phyloP scores from a whole-genome alignment of 2,797 vertebrate species.

The Hyperoplus lanceolatus region DNA sequence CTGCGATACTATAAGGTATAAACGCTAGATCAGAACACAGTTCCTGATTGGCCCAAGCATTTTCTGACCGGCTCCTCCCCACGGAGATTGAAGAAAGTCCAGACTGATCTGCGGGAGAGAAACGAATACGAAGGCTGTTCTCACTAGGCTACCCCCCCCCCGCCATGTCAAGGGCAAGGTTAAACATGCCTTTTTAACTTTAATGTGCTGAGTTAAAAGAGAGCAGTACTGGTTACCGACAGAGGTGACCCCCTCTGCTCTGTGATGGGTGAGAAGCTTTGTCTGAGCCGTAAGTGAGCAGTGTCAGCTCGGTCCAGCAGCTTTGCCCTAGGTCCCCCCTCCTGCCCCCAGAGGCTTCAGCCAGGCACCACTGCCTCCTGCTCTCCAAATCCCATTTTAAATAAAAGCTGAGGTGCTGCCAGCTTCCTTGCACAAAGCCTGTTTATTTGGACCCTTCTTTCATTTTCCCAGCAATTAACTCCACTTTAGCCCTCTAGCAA shows the following conservation, averaged over 20 bases:
- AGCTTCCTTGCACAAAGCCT: constrained; percentile 63
- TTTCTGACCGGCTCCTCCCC: no score
- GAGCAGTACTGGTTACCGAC: constrained; percentile 6
- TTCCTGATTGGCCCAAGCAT: no score
- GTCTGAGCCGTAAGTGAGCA: constrained; percentile 28
- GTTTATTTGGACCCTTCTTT: constrained; percentile 78
- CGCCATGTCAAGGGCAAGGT: not conserved
- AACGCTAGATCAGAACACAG: no score
- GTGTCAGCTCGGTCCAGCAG: constrained; percentile 42
- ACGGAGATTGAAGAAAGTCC: no score
- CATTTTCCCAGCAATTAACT: constrained; percentile 84
- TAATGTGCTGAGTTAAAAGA: constrained; percentile 13
- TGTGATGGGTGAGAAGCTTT: constrained; percentile 34
- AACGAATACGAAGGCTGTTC: no score
- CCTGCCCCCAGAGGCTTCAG: constrained; percentile 53
- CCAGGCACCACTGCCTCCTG: constrained; percentile 61
- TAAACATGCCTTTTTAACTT: not conserved
- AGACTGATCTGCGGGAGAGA: no score
- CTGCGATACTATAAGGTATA: no score
- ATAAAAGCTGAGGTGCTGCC: constrained; percentile 58
- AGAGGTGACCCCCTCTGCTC: constrained; percentile 28
- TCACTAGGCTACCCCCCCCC: not conserved
- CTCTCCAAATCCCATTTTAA: constrained; percentile 69
- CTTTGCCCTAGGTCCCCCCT: constrained; percentile 51
- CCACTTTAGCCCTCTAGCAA: constrained; percentile 81